phyloP scores from a whole-genome alignment of 2,888 invertebrate genomes.

The Lithodes maja region DNA sequence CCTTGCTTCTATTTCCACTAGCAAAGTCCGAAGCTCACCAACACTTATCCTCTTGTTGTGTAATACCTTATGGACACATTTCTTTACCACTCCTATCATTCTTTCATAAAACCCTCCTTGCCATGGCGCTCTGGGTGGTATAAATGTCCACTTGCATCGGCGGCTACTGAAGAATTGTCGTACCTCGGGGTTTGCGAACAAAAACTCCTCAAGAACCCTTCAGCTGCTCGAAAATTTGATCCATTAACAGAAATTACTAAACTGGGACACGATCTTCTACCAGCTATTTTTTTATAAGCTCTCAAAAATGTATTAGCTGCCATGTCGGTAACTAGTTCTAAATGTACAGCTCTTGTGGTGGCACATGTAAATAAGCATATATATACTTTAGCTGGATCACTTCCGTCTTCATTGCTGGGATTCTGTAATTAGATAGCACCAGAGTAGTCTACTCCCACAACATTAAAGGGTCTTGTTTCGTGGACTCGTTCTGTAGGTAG shows the following conservation, averaged over 20 bases:
- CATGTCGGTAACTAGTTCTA: slow-evolving; percentile 9
- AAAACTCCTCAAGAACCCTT: neutral
- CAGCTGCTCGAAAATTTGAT: neutral
- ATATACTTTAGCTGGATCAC: neutral
- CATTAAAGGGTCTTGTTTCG: neutral
- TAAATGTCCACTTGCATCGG: too few relatives aligned
- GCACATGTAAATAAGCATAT: slow-evolving; percentile 17
- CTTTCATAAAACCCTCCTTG: too few relatives aligned
- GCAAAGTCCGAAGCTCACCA: too few relatives aligned
- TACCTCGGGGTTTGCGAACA: too few relatives aligned
- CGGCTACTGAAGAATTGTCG: too few relatives aligned
- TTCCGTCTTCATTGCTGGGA: neutral
- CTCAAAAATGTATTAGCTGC: neutral
- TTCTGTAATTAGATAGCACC: neutral
- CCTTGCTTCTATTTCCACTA: too few relatives aligned
- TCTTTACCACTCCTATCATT: too few relatives aligned
- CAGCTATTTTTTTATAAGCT: neutral
- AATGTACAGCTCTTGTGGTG: neutral
- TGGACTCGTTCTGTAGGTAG: neutral
- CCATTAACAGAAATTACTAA: neutral
- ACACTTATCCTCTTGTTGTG: too few relatives aligned
- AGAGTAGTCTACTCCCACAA: neutral
- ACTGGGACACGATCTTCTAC: neutral
- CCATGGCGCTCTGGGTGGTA: too few relatives aligned
- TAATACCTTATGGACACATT: too few relatives aligned